phyloP scores from a whole-genome alignment of 2,797 vertebrate species.

The Austrolebias charrua region DNA sequence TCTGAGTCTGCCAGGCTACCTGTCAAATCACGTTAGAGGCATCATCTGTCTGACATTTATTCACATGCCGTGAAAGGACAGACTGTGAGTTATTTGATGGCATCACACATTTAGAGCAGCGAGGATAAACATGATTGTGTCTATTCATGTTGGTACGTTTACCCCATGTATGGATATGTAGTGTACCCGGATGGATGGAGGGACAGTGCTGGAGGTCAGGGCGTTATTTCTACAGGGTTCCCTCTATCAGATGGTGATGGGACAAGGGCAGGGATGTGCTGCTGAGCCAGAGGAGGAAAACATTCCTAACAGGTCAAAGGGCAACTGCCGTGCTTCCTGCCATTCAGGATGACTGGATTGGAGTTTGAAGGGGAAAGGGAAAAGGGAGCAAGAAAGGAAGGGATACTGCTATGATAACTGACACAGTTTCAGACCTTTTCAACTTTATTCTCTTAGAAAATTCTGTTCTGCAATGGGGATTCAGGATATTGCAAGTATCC shows the following conservation, averaged over 20 bases:
- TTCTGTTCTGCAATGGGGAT: conserved; percentile 12
- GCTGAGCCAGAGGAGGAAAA: conserved; percentile 48
- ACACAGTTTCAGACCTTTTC: conserved; percentile 22
- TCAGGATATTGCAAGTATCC: background rate
- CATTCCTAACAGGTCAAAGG: conserved; percentile 69
- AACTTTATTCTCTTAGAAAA: conserved; percentile 13
- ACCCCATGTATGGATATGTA: background rate
- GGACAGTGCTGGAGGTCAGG: conserved; percentile 18
- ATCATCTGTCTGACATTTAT: conserved; percentile 32
- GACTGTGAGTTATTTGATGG: conserved; percentile 20
- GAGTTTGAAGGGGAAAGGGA: conserved; percentile 29
- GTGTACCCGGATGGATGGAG: conserved; percentile 19
- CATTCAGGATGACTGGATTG: conserved; percentile 42
- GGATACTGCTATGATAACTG: conserved; percentile 22
- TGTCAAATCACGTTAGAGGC: conserved; percentile 31
- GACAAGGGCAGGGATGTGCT: conserved; percentile 12
- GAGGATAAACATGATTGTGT: conserved; percentile 18
- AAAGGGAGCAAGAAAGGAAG: conserved; percentile 1
- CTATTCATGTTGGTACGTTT: background rate
- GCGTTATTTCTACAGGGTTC: conserved; percentile 34
- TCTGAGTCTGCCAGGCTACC: conserved; percentile 30
- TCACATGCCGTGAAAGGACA: conserved; percentile 27
- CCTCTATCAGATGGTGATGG: conserved; percentile 45
- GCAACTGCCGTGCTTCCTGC: conserved; percentile 66
- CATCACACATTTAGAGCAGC: background rate